phyloP scores from a whole-genome alignment of 2,888 invertebrate genomes.

The Lasioglossum marginatum region DNA sequence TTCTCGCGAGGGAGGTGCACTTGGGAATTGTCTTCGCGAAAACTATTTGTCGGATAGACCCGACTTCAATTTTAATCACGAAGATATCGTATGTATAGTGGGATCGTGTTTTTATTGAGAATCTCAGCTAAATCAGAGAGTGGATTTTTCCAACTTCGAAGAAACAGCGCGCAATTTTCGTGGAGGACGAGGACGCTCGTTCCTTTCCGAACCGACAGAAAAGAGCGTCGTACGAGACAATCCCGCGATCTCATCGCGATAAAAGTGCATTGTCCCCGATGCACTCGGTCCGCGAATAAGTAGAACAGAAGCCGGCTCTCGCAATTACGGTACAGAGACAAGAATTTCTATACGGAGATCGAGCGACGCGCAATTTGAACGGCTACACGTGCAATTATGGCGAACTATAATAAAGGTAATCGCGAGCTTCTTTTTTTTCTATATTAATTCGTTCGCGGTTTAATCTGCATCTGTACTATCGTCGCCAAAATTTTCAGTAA shows the following conservation, averaged over 20 bases:
- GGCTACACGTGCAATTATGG: constrained; percentile 10
- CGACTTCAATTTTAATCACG: background rate
- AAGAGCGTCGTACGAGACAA: background rate
- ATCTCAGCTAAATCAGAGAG: background rate
- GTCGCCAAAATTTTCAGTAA: background rate
- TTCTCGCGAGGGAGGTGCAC: background rate
- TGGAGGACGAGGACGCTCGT: background rate
- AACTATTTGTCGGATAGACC: background rate
- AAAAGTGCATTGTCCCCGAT: constrained; percentile 7
- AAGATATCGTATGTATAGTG: background rate
- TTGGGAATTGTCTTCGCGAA: background rate
- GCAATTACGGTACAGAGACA: constrained; percentile 17
- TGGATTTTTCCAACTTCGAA: background rate
- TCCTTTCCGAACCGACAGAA: background rate
- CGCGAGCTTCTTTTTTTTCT: background rate
- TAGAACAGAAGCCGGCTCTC: background rate
- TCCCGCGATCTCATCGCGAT: constrained; percentile 1
- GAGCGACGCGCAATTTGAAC: background rate
- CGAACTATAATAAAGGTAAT: constrained; percentile 39
- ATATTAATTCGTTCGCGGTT: constrained; percentile 45
- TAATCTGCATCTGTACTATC: constrained; percentile 11
- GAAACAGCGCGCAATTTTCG: background rate
- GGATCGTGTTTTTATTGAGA: background rate
- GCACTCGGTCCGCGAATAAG: constrained; percentile 3
- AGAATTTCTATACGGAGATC: constrained; percentile 6